Percentiles rank a stretch among this genome's conserved stretches.
These are phyloP conservation scores for Pogonus chalceus DNA, from an alignment of 1,140 invertebrate species.

Conservation along the genomic window DNA sequence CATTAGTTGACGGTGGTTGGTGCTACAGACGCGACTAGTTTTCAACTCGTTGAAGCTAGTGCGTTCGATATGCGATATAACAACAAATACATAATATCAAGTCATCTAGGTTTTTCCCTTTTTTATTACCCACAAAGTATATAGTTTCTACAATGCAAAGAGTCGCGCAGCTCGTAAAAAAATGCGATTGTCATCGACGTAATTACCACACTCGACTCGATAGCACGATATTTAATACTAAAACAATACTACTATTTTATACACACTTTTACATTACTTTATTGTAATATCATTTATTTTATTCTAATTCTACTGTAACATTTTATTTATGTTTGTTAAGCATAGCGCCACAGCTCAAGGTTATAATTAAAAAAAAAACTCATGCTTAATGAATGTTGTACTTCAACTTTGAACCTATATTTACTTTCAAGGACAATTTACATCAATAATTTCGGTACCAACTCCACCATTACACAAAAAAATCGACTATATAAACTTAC, in stretches of 20 bases:
- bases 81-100: constrained; percentile 2
- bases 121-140: not conserved
- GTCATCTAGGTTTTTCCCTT: not conserved
- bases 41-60: too few relatives aligned
- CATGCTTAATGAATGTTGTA: not conserved
- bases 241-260: too few relatives aligned
- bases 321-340: not conserved
- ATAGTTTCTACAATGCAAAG: not conserved
- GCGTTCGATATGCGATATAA: too few relatives aligned
- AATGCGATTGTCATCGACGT: not conserved
- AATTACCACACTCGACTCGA: not conserved
- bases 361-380: not conserved
- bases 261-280: too few relatives aligned
- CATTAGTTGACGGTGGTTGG: too few relatives aligned
- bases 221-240: not conserved
- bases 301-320: not conserved
- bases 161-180: not conserved
- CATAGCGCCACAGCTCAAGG: not conserved
- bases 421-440: too few relatives aligned
- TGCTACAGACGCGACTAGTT: too few relatives aligned
- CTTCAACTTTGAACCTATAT: not conserved
- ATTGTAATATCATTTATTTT: too few relatives aligned
- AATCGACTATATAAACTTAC: too few relatives aligned
- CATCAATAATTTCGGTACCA: too few relatives aligned
- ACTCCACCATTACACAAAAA: too few relatives aligned